Evolutionary conservation across 2,888 invertebrate genomes (phyloP).

Genomic region (Lamellibrachia satsuma): DNA sequence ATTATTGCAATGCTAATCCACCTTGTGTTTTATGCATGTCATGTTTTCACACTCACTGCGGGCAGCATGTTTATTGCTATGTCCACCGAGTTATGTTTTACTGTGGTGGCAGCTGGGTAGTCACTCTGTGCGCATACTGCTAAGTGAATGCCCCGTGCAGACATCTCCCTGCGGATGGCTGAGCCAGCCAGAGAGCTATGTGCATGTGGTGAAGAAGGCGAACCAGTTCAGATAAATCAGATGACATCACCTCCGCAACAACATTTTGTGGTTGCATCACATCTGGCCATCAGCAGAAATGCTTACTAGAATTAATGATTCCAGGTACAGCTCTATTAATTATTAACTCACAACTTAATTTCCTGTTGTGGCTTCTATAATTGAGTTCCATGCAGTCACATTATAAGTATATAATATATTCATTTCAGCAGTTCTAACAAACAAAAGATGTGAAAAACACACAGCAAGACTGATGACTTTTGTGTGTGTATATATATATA

Average conservation of each 20-base stretch:
- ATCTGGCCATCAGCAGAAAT: background rate
- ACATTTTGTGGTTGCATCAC: background rate
- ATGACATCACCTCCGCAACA: background rate
- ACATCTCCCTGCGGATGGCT: background rate
- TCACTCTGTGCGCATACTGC: background rate
- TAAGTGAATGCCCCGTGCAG: background rate
- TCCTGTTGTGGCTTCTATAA: background rate
- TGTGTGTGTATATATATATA: too few relatives aligned
- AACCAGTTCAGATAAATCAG: background rate
- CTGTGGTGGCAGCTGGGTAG: background rate
- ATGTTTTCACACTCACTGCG: background rate
- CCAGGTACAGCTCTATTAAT: background rate
- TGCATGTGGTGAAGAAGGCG: background rate
- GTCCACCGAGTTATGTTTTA: background rate
- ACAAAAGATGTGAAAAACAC: too few relatives aligned
- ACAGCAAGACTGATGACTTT: too few relatives aligned
- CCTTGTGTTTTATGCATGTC: background rate
- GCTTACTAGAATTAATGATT: background rate
- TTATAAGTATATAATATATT: too few relatives aligned
- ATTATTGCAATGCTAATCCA: slow-evolving; percentile 1
- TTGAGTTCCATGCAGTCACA: background rate
- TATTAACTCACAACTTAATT: background rate
- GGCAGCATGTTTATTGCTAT: background rate
- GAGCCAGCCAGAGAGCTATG: background rate
- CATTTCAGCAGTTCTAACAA: too few relatives aligned